Percentiles rank a stretch among this genome's conserved stretches.
Conservation (phyloP, 2,888 invertebrate species). For the Amphipyra tragopoginis region DNA sequence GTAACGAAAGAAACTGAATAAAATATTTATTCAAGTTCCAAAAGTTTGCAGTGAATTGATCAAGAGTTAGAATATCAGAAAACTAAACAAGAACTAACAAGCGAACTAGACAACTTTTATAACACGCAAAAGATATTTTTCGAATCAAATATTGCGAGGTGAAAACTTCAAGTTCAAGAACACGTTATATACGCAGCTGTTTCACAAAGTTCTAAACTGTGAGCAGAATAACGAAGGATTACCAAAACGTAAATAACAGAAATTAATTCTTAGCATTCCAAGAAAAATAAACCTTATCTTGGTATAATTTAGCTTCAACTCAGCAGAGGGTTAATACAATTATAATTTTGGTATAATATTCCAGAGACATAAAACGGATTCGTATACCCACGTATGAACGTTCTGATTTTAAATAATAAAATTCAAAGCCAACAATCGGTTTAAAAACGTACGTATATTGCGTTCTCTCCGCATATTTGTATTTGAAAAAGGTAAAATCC, state of each 20-base stretch:
- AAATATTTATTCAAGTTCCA: constrained; percentile 23
- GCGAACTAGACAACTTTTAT: constrained; percentile 36
- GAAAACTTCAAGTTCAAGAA: constrained; percentile 33
- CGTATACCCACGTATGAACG: neutral
- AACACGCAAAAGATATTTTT: constrained; percentile 21
- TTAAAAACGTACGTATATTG: constrained; percentile 31
- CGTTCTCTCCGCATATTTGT: constrained; percentile 28
- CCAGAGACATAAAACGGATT: too few species aligned
- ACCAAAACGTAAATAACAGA: constrained; percentile 24
- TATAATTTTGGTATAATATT: neutral
- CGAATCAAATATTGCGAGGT: constrained; percentile 26
- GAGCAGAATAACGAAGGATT: constrained; percentile 19
- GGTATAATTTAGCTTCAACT: constrained; percentile 13
- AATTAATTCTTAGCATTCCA: constrained; percentile 17
- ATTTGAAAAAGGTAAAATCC: constrained; percentile 41
- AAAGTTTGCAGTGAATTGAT: constrained; percentile 18
- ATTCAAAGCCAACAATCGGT: constrained; percentile 22
- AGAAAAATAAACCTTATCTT: constrained; percentile 22
- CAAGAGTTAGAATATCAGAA: constrained; percentile 14
- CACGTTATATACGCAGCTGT: constrained; percentile 36
- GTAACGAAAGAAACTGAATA: neutral
- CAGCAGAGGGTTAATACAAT: constrained; percentile 25
- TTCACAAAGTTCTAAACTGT: constrained; percentile 23
- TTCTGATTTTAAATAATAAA: constrained; percentile 43
- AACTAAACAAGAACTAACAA: constrained; percentile 44